phyloP scores from a whole-genome alignment of 1,140 invertebrate species.

The Caenorhabditis remanei region DNA sequence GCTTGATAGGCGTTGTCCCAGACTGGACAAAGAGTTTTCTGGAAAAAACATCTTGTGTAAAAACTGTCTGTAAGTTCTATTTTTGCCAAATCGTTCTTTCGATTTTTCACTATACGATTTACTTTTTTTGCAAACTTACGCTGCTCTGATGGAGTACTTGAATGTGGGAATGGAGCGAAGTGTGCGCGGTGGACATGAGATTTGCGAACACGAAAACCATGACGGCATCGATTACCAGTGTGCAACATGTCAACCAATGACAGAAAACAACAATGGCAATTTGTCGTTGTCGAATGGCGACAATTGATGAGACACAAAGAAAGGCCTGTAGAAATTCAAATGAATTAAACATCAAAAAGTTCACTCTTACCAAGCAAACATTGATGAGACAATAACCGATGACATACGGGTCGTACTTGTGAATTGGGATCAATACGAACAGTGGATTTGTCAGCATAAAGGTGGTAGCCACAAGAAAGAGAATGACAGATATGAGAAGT shows the following conservation, averaged over 20 bases:
- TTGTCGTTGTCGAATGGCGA: slow-evolving; percentile 28
- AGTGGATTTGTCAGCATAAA: slow-evolving; percentile 21
- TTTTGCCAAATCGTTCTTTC: too few species aligned
- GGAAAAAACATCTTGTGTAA: not conserved
- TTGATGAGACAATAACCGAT: slow-evolving; percentile 29
- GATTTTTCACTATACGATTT: not conserved
- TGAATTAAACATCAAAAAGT: not conserved
- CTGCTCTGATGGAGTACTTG: slow-evolving; percentile 10
- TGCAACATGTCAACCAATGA: slow-evolving; percentile 30
- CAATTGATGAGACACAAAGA: slow-evolving; percentile 15
- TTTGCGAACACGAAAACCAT: slow-evolving; percentile 38
- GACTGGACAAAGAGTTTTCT: slow-evolving; percentile 23
- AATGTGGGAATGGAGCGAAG: slow-evolving; percentile 23
- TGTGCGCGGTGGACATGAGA: slow-evolving; percentile 23
- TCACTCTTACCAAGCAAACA: slow-evolving; percentile 28
- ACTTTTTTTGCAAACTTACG: not conserved
- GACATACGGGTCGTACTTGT: slow-evolving; percentile 14
- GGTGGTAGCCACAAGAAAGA: slow-evolving; percentile 12
- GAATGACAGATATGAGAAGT: not conserved
- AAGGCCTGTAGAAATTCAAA: not conserved
- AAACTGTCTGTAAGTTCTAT: too few species aligned
- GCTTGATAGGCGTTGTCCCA: slow-evolving; percentile 27
- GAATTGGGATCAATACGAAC: slow-evolving; percentile 34
- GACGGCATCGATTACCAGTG: slow-evolving; percentile 23
- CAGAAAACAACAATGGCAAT: slow-evolving; percentile 24